phyloP scores from a whole-genome alignment of 2,113 vertebrate species.

The Empidonax alnorum region DNA sequence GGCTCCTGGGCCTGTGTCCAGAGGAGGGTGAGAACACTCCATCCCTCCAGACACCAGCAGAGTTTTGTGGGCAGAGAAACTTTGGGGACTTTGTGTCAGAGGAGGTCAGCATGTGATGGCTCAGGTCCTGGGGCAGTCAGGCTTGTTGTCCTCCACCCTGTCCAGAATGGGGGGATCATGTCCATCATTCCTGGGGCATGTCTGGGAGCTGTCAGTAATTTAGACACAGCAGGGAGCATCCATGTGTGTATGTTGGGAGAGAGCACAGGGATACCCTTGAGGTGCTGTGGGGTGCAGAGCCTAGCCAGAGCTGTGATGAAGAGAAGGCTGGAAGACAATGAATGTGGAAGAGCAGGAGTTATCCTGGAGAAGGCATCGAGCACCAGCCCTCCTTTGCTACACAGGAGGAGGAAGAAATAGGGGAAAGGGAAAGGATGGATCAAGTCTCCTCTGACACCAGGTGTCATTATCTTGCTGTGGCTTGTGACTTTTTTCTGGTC shows the following conservation, averaged over 20 bases:
- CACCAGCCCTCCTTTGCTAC: background rate
- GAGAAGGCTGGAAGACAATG: background rate
- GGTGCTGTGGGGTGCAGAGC: background rate
- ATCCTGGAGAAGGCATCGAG: background rate
- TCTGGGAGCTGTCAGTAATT: background rate
- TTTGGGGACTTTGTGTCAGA: background rate
- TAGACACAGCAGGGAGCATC: background rate
- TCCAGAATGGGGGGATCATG: background rate
- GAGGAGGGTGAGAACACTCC: background rate
- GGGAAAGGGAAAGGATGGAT: conserved; percentile 27
- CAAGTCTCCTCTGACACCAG: background rate
- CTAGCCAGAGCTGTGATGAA: background rate
- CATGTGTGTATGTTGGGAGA: rapidly evolving
- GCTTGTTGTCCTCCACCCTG: background rate
- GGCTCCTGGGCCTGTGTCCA: background rate
- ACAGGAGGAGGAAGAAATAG: background rate
- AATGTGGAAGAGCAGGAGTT: background rate
- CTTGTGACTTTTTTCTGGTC: background rate
- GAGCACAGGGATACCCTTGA: background rate
- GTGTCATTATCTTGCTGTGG: background rate
- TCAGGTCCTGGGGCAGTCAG: background rate
- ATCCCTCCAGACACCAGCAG: background rate
- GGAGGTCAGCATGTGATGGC: background rate
- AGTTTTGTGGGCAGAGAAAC: background rate
- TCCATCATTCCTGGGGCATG: background rate